These are phyloP conservation scores for Thalassarche chlororhynchos DNA, from an alignment of 2,113 vertebrate genomes.

Conservation along the genomic window DNA sequence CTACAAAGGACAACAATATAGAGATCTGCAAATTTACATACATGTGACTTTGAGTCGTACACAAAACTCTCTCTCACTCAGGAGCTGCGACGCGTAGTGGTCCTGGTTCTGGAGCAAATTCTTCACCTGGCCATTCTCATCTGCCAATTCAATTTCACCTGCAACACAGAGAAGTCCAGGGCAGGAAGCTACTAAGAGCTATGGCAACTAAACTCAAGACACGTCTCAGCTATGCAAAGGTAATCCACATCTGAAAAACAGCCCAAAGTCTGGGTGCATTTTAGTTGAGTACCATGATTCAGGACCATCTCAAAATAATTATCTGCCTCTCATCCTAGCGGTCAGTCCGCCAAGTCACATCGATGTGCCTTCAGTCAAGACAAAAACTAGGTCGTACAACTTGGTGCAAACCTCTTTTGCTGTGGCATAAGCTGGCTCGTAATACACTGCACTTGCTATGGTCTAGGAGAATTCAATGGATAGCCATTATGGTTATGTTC, in stretches of 20 bases:
- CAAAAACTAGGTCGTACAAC: background rate
- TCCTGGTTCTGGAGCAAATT: conserved; percentile 34
- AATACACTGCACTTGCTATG: background rate
- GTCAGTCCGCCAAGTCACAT: background rate
- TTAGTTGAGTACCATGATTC: background rate
- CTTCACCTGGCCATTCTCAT: conserved; percentile 24
- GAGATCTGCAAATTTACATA: background rate
- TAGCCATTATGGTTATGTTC: background rate
- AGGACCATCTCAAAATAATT: background rate
- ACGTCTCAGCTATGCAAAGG: background rate
- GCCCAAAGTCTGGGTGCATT: background rate
- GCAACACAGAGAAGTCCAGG: background rate
- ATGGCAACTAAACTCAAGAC: background rate
- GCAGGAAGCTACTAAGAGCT: background rate
- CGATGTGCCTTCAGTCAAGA: background rate
- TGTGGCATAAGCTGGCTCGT: background rate
- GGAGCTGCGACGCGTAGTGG: background rate
- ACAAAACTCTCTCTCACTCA: background rate
- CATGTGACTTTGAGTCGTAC: background rate
- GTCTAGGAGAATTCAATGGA: background rate
- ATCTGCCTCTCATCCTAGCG: background rate
- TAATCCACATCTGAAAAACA: background rate
- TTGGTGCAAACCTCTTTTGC: background rate
- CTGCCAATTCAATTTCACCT: conserved; percentile 33
- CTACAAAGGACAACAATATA: background rate